Evolutionary conservation across 2,888 invertebrate genomes (phyloP), one percentile per base, ranked within the genome.

Genomic region (Leptopilina myrica): DNA sequence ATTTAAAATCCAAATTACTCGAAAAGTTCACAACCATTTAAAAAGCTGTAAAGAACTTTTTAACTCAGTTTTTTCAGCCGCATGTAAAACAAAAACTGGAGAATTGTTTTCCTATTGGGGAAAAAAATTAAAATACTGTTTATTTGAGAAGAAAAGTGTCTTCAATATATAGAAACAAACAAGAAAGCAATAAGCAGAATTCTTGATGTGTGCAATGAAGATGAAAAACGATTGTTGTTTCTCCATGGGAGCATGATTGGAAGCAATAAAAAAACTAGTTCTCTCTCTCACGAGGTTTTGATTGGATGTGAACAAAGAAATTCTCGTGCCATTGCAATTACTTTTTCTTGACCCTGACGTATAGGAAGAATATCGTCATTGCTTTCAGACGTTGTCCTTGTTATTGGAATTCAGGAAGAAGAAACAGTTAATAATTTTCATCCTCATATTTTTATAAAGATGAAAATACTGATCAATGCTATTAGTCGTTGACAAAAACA

Each of bases 351-450:
- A 81, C 79, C 82, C 77, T 80, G 79, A 77, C 59, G 77, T 78
- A 49, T 49, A 83, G 83, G 80, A 84, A 83, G 80, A 82, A 85
- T 85, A 81, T 79, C 81, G 81, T 84, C 81, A 84, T 83, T 83
- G 79, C 81, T 84, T 78, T 76, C 81, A 81, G 80, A 82, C 81
- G 79, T 78, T 83, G 88, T 88, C 89, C 90, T 89, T 88, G 89
- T 84, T 59, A 81, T 69, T 76, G 87, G 90, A 89, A 90, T 90
- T 85, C 88, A 86, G 90, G 88, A 90, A 90, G 87, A 83, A 69
- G 62, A 75, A 80, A 40, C 40, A 62, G n/a, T 33, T 20, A 78
- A 40, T 77, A 49, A 62, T 62, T 62, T 33, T 62, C 9, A 20
- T 20, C 62, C 15, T 62, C 20, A 20, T 62, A 62, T 62, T 43